These are phyloP conservation scores for Hemistola chrysoprasaria DNA, from an alignment of 2,888 invertebrate species.

Conservation along the genomic window DNA sequence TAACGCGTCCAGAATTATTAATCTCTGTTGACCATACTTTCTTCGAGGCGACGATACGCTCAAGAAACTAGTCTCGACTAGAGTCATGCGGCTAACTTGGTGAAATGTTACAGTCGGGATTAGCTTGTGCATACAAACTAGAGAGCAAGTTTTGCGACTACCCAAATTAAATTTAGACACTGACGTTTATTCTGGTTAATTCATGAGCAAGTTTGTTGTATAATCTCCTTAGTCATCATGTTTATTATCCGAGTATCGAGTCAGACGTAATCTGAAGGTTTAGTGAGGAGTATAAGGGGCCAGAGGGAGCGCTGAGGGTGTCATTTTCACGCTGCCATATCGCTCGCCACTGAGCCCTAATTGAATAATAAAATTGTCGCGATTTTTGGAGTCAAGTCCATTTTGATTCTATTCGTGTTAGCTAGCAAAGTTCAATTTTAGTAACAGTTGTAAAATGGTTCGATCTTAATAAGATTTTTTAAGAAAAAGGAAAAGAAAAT, in stretches of 20 bases:
- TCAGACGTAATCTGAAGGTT: constrained; percentile 43
- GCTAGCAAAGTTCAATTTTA: no score
- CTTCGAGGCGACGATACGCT: not conserved
- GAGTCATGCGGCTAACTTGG: constrained; percentile 12
- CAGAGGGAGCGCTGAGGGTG: constrained; percentile 43
- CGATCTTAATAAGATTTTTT: no score
- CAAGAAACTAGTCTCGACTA: constrained; percentile 15
- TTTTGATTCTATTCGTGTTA: constrained; percentile 54
- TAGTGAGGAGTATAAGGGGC: constrained; percentile 31
- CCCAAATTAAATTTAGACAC: constrained; percentile 63
- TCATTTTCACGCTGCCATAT: constrained; percentile 67
- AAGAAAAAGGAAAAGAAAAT: no score
- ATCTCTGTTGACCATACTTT: no score
- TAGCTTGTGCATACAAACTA: constrained; percentile 46
- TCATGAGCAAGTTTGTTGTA: constrained; percentile 50
- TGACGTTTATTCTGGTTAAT: constrained; percentile 58
- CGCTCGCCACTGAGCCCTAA: constrained; percentile 58
- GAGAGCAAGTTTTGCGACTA: constrained; percentile 41
- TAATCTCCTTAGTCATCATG: constrained; percentile 56
- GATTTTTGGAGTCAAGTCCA: constrained; percentile 48
- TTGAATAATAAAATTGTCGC: constrained; percentile 69
- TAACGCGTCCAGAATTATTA: no score
- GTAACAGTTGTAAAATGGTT: no score
- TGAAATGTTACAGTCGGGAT: constrained; percentile 16
- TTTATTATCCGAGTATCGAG: constrained; percentile 52